A percentile compares a stretch with the other conserved stretches of the same genome.
Conservation (phyloP, 2,797 vertebrate species). For the Hippoglossus hippoglossus region DNA sequence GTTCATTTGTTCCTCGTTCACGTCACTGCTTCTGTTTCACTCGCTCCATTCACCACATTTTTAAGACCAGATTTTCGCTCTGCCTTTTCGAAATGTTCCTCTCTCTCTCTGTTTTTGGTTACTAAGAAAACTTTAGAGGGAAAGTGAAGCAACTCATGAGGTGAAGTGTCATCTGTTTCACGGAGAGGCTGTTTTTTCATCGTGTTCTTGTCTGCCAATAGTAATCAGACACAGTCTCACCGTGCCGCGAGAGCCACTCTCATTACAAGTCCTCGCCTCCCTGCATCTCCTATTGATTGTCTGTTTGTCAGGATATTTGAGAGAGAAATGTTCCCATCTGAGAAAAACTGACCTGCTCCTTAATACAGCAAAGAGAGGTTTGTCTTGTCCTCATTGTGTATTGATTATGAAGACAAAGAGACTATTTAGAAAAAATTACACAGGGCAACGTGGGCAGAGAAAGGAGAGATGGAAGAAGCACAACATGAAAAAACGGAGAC, state of each 20-base stretch:
- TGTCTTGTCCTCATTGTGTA: conserved; percentile 73
- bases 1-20: background rate
- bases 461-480: conserved; percentile 21
- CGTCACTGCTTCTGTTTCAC: background rate
- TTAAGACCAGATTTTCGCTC: conserved; percentile 6
- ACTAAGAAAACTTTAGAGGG: conserved; percentile 44
- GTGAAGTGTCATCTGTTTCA: conserved; percentile 48
- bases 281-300: conserved; percentile 71
- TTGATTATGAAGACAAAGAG: conserved; percentile 73
- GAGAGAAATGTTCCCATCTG: conserved; percentile 69
- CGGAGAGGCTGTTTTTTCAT: conserved; percentile 58
- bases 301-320: conserved; percentile 76
- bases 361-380: conserved; percentile 58
- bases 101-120: conserved; percentile 26
- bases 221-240: conserved; percentile 70
- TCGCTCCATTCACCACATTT: conserved; percentile 13
- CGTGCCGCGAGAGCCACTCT: conserved; percentile 47
- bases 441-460: conserved; percentile 35
- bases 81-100: background rate
- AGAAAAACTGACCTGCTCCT: conserved; percentile 66
- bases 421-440: conserved; percentile 69
- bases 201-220: conserved; percentile 65
- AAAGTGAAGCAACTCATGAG: conserved; percentile 31
- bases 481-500: conserved; percentile 25
- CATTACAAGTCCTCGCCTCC: conserved; percentile 74